Evolutionary conservation across 2,113 vertebrate species (phyloP).

Genomic region (Condylura cristata): DNA sequence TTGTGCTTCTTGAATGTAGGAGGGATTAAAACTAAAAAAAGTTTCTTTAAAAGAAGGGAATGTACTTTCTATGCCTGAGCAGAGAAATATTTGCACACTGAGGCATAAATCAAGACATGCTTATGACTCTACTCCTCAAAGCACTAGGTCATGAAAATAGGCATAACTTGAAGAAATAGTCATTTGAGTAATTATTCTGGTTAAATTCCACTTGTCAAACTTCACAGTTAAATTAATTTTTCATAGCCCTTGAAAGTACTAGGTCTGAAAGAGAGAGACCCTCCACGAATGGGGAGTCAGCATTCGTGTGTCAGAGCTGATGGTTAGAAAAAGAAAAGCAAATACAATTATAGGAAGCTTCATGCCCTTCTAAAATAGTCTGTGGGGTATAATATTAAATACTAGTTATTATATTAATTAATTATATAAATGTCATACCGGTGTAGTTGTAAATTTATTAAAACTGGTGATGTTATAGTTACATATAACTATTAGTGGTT

Average conservation of each 20-base stretch:
- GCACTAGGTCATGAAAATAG: not conserved
- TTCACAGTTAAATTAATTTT: not conserved
- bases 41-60: not conserved
- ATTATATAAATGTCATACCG: not conserved
- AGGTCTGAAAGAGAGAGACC: not conserved
- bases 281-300: not conserved
- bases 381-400: not conserved
- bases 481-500: not conserved
- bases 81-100: not conserved
- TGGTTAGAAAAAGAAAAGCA: slow-evolving; percentile 16
- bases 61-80: not conserved
- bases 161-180: not conserved
- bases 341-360: not conserved
- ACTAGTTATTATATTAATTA: not conserved
- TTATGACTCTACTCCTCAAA: not conserved
- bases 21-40: not conserved
- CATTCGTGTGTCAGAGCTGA: not conserved
- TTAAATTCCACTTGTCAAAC: not conserved
- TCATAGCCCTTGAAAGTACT: not conserved
- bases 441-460: not conserved
- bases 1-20: not conserved
- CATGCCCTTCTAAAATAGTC: not conserved
- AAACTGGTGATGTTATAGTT: not conserved
- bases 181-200: not conserved
- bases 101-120: not conserved